These are phyloP conservation scores for Tachina lurida DNA, from an alignment of 2,888 invertebrate genomes.

Conservation along the genomic window DNA sequence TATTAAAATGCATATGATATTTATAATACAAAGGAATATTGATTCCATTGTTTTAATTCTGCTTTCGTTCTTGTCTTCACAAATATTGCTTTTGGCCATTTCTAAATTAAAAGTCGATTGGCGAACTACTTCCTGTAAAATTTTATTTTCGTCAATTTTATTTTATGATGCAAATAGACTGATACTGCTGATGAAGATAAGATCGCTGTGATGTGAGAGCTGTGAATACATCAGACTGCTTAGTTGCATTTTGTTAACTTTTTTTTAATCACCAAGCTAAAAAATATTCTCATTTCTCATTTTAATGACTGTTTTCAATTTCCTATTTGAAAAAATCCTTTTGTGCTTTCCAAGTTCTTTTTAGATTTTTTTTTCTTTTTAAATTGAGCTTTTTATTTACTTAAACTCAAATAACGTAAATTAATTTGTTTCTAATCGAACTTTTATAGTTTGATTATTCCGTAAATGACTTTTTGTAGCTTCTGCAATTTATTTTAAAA, in stretches of 20 bases:
- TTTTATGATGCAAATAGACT: constrained; percentile 3
- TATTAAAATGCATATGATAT: too few species aligned
- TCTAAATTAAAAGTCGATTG: constrained; percentile 40
- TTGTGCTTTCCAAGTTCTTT: background rate
- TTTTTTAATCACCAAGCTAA: constrained; percentile 2
- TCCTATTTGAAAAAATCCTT: constrained; percentile 35
- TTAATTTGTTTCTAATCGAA: too few species aligned
- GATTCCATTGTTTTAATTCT: too few species aligned
- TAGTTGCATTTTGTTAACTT: background rate
- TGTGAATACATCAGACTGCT: background rate
- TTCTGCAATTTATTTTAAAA: too few species aligned
- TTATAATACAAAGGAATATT: too few species aligned
- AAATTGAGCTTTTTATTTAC: too few species aligned
- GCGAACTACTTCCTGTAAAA: constrained; percentile 36
- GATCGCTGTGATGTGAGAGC: background rate
- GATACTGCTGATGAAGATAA: constrained; percentile 25
- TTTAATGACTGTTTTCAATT: constrained; percentile 50
- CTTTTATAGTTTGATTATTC: too few species aligned
- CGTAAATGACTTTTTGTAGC: too few species aligned
- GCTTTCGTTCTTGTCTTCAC: too few species aligned
- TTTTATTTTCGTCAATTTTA: background rate
- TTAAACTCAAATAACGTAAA: too few species aligned
- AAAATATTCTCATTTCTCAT: background rate
- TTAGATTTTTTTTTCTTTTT: background rate
- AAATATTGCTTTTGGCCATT: constrained; percentile 45